A percentile compares a stretch with the other conserved stretches of the same genome.
Evolutionary conservation across 1,140 invertebrate species (phyloP).

Genomic region (Babylonia areolata): DNA sequence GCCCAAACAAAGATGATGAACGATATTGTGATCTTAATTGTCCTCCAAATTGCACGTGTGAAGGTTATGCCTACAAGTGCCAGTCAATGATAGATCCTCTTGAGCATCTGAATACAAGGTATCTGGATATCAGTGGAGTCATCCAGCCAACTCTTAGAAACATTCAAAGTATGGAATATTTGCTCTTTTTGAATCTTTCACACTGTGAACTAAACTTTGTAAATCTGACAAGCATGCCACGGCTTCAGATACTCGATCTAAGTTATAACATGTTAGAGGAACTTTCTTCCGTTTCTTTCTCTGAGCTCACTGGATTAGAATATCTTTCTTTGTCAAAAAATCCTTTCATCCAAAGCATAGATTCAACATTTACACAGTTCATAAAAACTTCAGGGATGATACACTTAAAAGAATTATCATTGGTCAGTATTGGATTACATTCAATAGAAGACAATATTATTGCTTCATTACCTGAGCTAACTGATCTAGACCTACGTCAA

Average conservation of each 20-base stretch:
- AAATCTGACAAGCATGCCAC: neutral
- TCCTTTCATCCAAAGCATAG: constrained; percentile 33
- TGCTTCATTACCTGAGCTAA: neutral
- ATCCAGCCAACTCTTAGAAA: neutral
- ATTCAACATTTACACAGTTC: constrained; percentile 35
- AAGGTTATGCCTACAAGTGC: constrained; percentile 36
- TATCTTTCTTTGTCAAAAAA: constrained; percentile 41
- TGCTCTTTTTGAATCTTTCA: constrained; percentile 40
- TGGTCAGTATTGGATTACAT: constrained; percentile 8
- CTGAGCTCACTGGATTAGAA: neutral
- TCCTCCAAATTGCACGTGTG: constrained; percentile 39
- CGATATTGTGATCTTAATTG: constrained; percentile 35
- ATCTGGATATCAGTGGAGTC: constrained; percentile 24
- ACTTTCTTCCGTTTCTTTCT: constrained; percentile 24
- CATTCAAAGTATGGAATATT: neutral
- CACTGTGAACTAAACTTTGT: neutral
- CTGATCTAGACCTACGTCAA: constrained; percentile 37
- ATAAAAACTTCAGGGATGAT: constrained; percentile 34
- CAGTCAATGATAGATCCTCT: neutral
- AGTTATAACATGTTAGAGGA: constrained; percentile 31
- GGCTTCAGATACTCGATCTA: constrained; percentile 28
- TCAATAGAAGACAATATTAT: constrained; percentile 26
- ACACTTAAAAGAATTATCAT: constrained; percentile 29
- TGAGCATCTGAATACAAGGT: constrained; percentile 18
- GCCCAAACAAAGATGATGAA: constrained; percentile 44